These are phyloP conservation scores for Dicrostonyx torquatus DNA, from an alignment of 2,797 vertebrate genomes.

Conservation along the genomic window DNA sequence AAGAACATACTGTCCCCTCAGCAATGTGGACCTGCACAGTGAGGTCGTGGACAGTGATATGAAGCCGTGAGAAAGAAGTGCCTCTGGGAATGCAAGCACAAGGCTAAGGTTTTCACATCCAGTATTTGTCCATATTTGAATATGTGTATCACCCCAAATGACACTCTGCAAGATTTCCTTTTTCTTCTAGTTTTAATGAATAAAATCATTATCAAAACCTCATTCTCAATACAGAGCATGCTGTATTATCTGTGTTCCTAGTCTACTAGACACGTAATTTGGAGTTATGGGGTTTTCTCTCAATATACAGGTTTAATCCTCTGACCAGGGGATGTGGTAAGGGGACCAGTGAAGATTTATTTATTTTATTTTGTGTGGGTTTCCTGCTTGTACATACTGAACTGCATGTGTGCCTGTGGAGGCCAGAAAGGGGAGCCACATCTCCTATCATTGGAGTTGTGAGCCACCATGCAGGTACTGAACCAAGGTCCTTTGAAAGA, in stretches of 20 bases:
- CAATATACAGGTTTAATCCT: background rate
- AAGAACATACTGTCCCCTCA: conserved; percentile 33
- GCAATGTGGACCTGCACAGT: background rate
- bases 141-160: background rate
- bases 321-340: background rate
- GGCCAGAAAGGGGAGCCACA: background rate
- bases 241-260: background rate
- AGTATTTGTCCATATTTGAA: conserved; percentile 5
- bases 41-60: background rate
- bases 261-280: conserved; percentile 3
- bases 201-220: background rate
- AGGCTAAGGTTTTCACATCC: background rate
- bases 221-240: background rate
- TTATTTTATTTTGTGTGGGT: background rate
- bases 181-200: background rate
- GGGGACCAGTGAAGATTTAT: background rate
- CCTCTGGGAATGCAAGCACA: background rate
- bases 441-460: background rate
- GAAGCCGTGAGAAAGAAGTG: background rate
- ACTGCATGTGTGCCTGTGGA: background rate
- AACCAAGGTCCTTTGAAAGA: background rate
- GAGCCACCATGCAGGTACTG: background rate
- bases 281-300: background rate
- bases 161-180: background rate
- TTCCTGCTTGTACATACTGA: background rate